A percentile compares a stretch with the other conserved stretches of the same genome.
These are phyloP conservation scores for Heterodera filipjevi DNA, from an alignment of 2,888 invertebrate genomes.

Conservation along the genomic window DNA sequence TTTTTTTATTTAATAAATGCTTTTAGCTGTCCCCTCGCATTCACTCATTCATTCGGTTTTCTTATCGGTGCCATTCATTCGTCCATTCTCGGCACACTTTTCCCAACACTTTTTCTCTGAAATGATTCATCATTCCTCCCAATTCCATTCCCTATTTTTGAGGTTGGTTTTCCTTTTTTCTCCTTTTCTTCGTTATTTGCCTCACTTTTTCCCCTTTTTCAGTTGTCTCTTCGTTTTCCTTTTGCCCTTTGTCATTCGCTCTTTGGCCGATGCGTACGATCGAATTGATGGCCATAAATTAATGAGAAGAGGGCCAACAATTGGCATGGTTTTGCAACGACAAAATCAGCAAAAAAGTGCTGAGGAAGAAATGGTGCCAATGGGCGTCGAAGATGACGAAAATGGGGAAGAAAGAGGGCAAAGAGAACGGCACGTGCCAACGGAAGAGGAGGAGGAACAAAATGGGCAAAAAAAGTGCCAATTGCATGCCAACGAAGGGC, in stretches of 20 bases:
- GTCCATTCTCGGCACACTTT: not conserved
- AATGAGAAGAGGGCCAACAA: no score
- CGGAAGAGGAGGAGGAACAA: not conserved
- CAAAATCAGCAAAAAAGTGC: no score
- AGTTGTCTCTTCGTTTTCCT: not conserved
- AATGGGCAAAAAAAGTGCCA: slow-evolving; percentile 2
- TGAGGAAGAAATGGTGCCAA: no score
- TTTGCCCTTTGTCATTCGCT: not conserved
- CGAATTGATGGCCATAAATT: not conserved
- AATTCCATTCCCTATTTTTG: not conserved
- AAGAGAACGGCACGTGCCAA: slow-evolving; percentile 1
- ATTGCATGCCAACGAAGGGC: slow-evolving; percentile 5
- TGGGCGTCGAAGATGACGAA: no score
- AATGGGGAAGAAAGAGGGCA: no score
- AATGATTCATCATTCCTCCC: not conserved
- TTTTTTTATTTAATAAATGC: no score
- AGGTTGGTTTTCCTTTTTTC: not conserved
- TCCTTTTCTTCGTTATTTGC: not conserved
- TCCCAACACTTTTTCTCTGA: not conserved
- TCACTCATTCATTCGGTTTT: no score
- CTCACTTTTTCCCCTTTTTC: not conserved
- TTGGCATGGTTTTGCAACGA: no score
- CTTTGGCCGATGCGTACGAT: not conserved
- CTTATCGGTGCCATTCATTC: no score
- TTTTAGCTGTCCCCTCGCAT: no score